Percentiles rank a stretch among this genome's conserved stretches.
These are phyloP conservation scores for Schrankia costaestrigalis DNA, from an alignment of 2,888 invertebrate species.

Conservation along the genomic window DNA sequence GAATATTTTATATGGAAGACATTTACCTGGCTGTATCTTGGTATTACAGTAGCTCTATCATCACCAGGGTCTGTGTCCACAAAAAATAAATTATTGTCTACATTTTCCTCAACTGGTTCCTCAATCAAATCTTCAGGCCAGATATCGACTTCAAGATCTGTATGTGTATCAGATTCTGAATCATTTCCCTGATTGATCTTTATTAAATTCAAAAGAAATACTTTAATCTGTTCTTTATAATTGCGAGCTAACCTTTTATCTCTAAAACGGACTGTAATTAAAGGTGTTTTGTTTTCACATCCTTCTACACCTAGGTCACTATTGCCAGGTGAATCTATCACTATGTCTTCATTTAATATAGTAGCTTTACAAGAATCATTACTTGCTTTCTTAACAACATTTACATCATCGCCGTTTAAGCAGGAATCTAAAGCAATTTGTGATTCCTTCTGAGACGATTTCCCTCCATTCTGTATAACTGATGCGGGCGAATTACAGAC, in stretches of 20 bases:
- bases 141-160: slow-evolving; percentile 62
- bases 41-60: slow-evolving; percentile 43
- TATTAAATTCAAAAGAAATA: slow-evolving; percentile 68
- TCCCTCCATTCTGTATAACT: slow-evolving; percentile 63
- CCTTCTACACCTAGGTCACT: slow-evolving; percentile 59
- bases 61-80: slow-evolving; percentile 62
- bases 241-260: slow-evolving; percentile 61
- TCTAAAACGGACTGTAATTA: slow-evolving; percentile 69
- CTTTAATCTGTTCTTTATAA: slow-evolving; percentile 70
- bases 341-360: slow-evolving; percentile 58
- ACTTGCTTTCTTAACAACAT: slow-evolving; percentile 31
- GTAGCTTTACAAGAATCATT: slow-evolving; percentile 40
- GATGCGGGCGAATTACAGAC: slow-evolving; percentile 26
- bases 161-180: slow-evolving; percentile 47
- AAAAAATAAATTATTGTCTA: slow-evolving; percentile 59
- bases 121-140: slow-evolving; percentile 64
- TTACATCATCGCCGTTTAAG: slow-evolving; percentile 24
- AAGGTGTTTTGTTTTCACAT: slow-evolving; percentile 64
- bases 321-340: slow-evolving; percentile 59
- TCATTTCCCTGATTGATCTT: slow-evolving; percentile 49
- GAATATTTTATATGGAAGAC: neutral
- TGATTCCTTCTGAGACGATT: slow-evolving; percentile 39
- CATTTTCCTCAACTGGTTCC: slow-evolving; percentile 19
- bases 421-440: slow-evolving; percentile 18
- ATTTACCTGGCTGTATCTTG: slow-evolving; percentile 61